Evolutionary conservation across 2,888 invertebrate genomes (phyloP).

Genomic region (Pristionchus entomophagus): DNA sequence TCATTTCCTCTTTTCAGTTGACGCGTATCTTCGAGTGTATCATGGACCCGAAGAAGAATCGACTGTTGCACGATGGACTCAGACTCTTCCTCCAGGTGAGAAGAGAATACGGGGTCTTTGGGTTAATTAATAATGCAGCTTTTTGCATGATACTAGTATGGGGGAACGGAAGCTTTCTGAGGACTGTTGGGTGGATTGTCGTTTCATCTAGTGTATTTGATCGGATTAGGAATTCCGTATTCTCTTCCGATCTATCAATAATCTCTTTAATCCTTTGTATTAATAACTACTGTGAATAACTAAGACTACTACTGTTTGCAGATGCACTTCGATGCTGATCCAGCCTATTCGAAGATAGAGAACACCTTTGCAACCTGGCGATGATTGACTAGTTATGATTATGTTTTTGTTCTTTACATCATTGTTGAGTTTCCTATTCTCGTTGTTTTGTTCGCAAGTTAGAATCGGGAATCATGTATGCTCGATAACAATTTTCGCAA

Average conservation of each 20-base stretch:
- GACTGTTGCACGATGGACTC: constrained; percentile 53
- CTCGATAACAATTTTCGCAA: constrained; percentile 8
- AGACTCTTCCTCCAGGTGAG: constrained; percentile 54
- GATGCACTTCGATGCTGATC: constrained; percentile 38
- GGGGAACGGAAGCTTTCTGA: too few species aligned
- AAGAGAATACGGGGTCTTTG: neutral
- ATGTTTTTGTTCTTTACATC: neutral
- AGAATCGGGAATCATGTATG: constrained; percentile 1
- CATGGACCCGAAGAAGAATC: constrained; percentile 42
- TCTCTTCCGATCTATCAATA: too few species aligned
- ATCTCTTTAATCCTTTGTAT: too few species aligned
- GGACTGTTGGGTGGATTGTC: too few species aligned
- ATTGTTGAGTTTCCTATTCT: neutral
- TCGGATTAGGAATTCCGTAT: too few species aligned
- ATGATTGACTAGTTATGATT: neutral
- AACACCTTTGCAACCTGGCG: constrained; percentile 39
- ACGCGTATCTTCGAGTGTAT: constrained; percentile 42
- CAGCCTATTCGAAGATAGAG: constrained; percentile 42
- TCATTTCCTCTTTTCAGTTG: too few species aligned
- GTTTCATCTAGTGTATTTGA: too few species aligned
- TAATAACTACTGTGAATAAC: too few species aligned
- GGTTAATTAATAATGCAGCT: neutral
- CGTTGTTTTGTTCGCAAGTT: neutral
- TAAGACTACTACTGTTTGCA: neutral
- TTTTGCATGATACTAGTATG: too few species aligned